Percentiles rank a stretch among this genome's conserved stretches.
phyloP scores from a whole-genome alignment of 2,888 invertebrate genomes.

The Anorthoa munda region DNA sequence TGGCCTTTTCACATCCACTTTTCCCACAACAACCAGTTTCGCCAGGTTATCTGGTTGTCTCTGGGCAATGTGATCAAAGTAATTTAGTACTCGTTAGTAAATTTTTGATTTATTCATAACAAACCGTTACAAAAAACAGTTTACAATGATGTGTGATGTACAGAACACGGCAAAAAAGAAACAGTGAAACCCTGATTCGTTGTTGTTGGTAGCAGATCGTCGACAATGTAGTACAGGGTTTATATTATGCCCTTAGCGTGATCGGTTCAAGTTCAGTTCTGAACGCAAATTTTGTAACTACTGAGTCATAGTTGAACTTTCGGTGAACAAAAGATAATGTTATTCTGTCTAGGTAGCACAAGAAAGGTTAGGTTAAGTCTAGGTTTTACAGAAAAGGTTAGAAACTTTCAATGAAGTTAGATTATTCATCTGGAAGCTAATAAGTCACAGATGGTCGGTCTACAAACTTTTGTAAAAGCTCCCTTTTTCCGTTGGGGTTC shows the following conservation, averaged over 20 bases:
- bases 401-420: background rate
- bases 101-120: too few relatives aligned
- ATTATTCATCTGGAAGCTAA: background rate
- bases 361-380: background rate
- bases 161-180: too few relatives aligned
- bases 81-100: too few relatives aligned
- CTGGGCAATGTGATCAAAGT: too few relatives aligned
- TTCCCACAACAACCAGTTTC: too few relatives aligned
- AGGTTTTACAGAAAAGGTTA: background rate
- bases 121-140: too few relatives aligned
- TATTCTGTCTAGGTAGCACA: background rate
- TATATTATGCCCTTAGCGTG: conserved; percentile 41
- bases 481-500: background rate
- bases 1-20: too few relatives aligned
- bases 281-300: background rate
- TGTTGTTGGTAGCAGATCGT: too few relatives aligned
- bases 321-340: background rate
- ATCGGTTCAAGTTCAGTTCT: conserved; percentile 30
- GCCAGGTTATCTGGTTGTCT: too few relatives aligned
- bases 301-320: conserved; percentile 15
- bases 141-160: too few relatives aligned
- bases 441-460: background rate
- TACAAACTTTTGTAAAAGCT: conserved; percentile 3
- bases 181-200: too few relatives aligned
- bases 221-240: conserved; percentile 10